A percentile compares a stretch with the other conserved stretches of the same genome.
Conservation (phyloP, 2,888 invertebrate genomes). For the Acholoe squamosa region DNA sequence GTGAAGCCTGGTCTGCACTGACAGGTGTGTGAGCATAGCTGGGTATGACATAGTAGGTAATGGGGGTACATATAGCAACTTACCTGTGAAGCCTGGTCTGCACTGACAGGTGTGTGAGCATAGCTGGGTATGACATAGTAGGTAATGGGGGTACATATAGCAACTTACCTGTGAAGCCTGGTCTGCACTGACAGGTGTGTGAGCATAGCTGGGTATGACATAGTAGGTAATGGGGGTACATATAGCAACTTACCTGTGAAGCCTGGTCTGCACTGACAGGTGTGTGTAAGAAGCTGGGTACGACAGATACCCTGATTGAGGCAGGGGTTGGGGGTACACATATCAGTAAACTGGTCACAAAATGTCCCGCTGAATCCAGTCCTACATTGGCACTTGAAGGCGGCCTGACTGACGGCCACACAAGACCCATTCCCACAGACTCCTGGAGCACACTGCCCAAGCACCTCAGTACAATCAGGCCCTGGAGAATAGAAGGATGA, state of each 20-base stretch:
- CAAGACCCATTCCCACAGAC: conserved; percentile 45
- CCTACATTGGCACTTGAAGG: conserved; percentile 37
- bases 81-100: too few relatives aligned
- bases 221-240: too few relatives aligned
- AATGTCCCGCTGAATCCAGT: background rate
- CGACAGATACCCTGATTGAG: conserved; percentile 21
- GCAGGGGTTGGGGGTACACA: conserved; percentile 48
- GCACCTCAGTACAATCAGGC: background rate
- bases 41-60: too few relatives aligned
- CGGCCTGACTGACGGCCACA: background rate
- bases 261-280: conserved; percentile 45
- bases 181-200: too few relatives aligned
- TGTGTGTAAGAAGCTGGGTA: background rate
- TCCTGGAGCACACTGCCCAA: conserved; percentile 17
- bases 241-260: conserved; percentile 17
- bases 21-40: too few relatives aligned
- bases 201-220: too few relatives aligned
- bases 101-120: too few relatives aligned
- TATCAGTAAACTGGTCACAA: conserved; percentile 45
- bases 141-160: too few relatives aligned
- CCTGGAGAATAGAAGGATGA: background rate
- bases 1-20: too few relatives aligned
- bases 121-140: too few relatives aligned
- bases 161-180: too few relatives aligned
- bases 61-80: too few relatives aligned